Evolutionary conservation across 2,113 vertebrate genomes (phyloP).

Genomic region (Serilophus lunatus): DNA sequence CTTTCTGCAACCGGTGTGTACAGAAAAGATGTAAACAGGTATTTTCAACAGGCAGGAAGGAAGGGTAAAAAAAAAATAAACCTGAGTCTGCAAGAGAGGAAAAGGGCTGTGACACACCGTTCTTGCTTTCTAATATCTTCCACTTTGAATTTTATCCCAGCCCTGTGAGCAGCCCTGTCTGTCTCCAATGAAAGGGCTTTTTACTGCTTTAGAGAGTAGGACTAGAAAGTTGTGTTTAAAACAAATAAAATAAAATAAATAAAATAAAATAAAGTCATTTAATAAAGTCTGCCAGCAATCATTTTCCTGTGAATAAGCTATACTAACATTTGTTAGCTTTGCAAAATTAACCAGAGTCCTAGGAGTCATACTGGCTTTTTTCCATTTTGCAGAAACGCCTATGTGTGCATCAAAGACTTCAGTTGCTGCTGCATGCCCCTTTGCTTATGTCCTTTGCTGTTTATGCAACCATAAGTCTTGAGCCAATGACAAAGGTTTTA

Average conservation of each 20-base stretch:
- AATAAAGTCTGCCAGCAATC: not conserved
- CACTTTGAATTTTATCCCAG: not conserved
- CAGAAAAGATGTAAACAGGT: not conserved
- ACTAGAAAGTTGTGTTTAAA: not conserved
- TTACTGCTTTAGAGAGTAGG: not conserved
- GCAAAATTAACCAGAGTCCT: not conserved
- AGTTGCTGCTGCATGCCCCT: not conserved
- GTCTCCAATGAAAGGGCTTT: not conserved
- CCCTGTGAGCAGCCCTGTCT: not conserved
- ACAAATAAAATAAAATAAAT: not conserved
- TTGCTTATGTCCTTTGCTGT: not conserved
- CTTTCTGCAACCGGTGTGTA: not conserved
- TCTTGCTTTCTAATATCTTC: not conserved
- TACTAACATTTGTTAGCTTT: not conserved
- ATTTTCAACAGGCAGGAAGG: not conserved
- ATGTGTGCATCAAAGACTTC: not conserved
- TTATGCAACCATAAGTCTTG: not conserved
- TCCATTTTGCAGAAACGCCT: not conserved
- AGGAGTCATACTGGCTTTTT: not conserved
- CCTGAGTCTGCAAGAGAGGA: not conserved
- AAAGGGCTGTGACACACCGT: not conserved
- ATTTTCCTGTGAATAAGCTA: not conserved
- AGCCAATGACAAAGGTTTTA: not conserved
- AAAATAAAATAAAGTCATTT: not conserved
- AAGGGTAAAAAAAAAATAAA: not conserved